These are phyloP conservation scores for Hemiprocne comata DNA, from an alignment of 2,113 vertebrate species.

Conservation along the genomic window DNA sequence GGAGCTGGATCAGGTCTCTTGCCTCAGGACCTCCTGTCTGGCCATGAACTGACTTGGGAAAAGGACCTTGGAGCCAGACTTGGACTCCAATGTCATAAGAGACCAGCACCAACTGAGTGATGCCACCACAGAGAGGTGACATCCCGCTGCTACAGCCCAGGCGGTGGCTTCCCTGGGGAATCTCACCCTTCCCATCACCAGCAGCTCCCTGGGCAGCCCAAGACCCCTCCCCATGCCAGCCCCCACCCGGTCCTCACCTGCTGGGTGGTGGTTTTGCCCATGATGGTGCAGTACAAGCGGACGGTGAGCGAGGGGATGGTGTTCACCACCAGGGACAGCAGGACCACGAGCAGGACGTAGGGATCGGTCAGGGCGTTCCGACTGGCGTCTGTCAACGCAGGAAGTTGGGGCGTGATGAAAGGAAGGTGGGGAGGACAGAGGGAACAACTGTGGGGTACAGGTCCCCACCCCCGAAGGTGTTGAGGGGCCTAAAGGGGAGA, in stretches of 20 bases:
- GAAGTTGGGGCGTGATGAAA: too few species aligned
- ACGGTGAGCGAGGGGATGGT: constrained; percentile 77
- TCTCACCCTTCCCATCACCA: neutral
- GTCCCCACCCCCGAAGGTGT: too few species aligned
- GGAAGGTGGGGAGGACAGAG: neutral
- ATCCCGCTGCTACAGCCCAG: neutral
- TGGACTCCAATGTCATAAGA: neutral
- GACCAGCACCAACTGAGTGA: neutral
- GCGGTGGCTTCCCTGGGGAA: neutral
- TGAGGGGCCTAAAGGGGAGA: neutral
- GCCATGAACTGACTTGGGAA: neutral
- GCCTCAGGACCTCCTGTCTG: fast-evolving
- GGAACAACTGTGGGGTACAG: neutral
- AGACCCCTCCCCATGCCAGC: neutral
- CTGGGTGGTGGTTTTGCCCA: constrained; percentile 37
- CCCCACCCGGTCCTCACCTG: constrained; percentile 57
- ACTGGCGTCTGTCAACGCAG: constrained; percentile 75
- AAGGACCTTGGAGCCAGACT: neutral
- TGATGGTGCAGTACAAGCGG: constrained; percentile 55
- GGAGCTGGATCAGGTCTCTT: neutral
- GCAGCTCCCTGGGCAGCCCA: neutral
- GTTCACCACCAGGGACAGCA: constrained; percentile 80
- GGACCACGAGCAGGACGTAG: constrained; percentile 78
- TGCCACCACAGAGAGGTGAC: neutral
- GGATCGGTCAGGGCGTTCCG: constrained; percentile 74